A percentile compares a stretch with the other conserved stretches of the same genome.
Conservation (phyloP, 2,113 vertebrate species). For the Corythaeola cristata region DNA sequence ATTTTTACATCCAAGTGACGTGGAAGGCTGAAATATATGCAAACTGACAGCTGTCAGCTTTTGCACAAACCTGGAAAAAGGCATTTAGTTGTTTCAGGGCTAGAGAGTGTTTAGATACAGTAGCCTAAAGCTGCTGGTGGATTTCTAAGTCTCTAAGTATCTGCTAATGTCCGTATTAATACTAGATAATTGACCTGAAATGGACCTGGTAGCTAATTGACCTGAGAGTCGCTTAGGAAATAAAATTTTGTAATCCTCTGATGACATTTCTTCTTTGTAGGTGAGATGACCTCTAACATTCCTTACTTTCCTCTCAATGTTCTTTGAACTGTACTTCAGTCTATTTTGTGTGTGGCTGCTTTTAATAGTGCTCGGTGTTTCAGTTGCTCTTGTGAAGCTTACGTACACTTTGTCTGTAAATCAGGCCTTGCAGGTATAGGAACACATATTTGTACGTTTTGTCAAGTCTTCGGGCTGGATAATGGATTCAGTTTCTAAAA, state of each 20-base stretch:
- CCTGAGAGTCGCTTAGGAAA: background rate
- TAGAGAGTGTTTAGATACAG: background rate
- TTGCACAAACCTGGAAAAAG: background rate
- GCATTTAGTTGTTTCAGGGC: background rate
- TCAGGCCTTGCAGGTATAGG: background rate
- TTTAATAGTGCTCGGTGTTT: background rate
- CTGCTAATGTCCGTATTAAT: background rate
- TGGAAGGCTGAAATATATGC: background rate
- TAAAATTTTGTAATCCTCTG: background rate
- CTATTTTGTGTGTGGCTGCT: background rate
- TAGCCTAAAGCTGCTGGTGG: background rate
- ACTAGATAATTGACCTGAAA: background rate
- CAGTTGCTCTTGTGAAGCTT: background rate
- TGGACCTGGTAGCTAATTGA: background rate
- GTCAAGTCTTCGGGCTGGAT: background rate
- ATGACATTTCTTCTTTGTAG: background rate
- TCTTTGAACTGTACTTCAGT: background rate
- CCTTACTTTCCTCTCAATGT: background rate
- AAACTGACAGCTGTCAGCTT: background rate
- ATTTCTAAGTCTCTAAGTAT: background rate
- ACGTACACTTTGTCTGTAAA: background rate
- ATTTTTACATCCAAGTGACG: background rate
- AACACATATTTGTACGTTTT: background rate
- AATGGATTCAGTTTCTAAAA: background rate
- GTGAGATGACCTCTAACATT: background rate